Evolutionary conservation across 1,140 invertebrate species (phyloP).

Genomic region (Drosophila carrolli): DNA sequence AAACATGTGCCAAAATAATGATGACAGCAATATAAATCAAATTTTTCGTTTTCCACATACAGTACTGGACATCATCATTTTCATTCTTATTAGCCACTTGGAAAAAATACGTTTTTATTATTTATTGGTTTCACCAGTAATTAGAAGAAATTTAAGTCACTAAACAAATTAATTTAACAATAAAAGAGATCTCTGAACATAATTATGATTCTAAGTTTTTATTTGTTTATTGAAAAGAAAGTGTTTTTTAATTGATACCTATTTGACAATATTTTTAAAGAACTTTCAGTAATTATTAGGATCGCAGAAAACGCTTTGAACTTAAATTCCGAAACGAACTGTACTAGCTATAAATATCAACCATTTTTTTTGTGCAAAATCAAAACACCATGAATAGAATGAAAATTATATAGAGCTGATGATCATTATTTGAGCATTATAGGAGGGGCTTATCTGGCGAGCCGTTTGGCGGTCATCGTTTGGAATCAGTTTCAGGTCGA

Average conservation of each 20-base stretch:
- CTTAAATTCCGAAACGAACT: conserved; percentile 5
- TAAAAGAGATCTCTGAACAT: not conserved
- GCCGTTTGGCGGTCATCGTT: conserved; percentile 53
- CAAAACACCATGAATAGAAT: conserved; percentile 76
- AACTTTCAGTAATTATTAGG: too few species aligned
- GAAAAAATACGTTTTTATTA: not conserved
- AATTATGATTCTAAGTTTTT: not conserved
- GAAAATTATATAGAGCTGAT: conserved; percentile 68
- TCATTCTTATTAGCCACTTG: too few species aligned
- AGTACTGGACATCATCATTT: not conserved
- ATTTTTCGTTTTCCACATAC: conserved; percentile 15
- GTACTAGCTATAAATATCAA: conserved; percentile 14
- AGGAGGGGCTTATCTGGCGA: conserved; percentile 51
- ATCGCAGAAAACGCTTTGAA: not conserved
- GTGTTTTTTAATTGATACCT: too few species aligned
- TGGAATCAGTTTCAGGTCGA: conserved; percentile 66
- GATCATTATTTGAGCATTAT: conserved; percentile 46
- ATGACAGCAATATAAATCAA: conserved; percentile 41
- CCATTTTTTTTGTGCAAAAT: conserved; percentile 56
- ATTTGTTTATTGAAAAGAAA: not conserved
- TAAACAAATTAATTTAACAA: not conserved
- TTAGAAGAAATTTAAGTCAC: not conserved
- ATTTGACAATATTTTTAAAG: too few species aligned
- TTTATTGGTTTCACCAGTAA: too few species aligned
- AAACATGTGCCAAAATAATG: conserved; percentile 54